Percentiles rank a stretch among this genome's conserved stretches.
Evolutionary conservation across 2,113 vertebrate species (phyloP).

Genomic region (Progne subis): DNA sequence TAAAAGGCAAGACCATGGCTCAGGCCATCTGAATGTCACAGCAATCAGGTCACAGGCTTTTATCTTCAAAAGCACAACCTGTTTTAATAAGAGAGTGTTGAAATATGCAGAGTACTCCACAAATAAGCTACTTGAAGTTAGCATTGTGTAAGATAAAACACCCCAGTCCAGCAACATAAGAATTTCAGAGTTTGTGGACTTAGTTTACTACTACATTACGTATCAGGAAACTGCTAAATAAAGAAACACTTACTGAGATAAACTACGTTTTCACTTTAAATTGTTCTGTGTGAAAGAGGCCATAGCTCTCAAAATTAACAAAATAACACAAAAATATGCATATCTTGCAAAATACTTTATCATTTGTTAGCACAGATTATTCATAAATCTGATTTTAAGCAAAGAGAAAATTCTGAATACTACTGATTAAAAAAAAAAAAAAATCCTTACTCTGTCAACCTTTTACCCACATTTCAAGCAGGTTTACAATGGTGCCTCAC

Average conservation of each 20-base stretch:
- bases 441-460: not conserved
- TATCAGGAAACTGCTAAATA: not conserved
- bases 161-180: not conserved
- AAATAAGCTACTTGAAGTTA: constrained; percentile 28
- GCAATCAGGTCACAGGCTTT: constrained; percentile 46
- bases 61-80: constrained; percentile 59
- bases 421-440: not conserved
- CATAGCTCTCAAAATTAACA: not conserved
- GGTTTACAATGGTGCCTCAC: not conserved
- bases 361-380: not conserved
- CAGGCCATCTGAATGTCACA: constrained; percentile 39
- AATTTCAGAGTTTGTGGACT: not conserved
- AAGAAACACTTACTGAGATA: not conserved
- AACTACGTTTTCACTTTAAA: not conserved
- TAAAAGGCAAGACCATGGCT: not conserved
- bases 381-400: not conserved
- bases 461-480: constrained; percentile 48
- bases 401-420: not conserved
- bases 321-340: not conserved
- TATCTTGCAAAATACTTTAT: not conserved
- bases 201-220: not conserved
- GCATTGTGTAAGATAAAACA: not conserved
- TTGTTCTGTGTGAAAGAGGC: not conserved
- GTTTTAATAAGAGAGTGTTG: constrained; percentile 60
- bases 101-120: constrained; percentile 44